Evolutionary conservation across 2,113 vertebrate species (phyloP).

Genomic region (Xenopus tropicalis): UCB_Xtro_10.0 CM004447.2:35344001-35344500

Average conservation of each 20-base stretch:
- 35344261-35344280: background rate
- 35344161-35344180: background rate
- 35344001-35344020: no score
- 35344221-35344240: slow-evolving; percentile 1
- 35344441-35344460: background rate
- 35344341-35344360: background rate
- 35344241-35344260: background rate
- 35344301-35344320: background rate
- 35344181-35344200: background rate
- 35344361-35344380: background rate
- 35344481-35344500: background rate
- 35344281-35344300: background rate
- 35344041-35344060: no score
- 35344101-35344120: no score
- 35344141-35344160: no score
- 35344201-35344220: background rate
- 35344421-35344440: background rate
- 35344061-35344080: no score
- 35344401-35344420: background rate
- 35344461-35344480: background rate
- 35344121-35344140: no score
- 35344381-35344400: background rate
- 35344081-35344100: no score
- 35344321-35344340: background rate
- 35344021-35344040: no score